A percentile compares a stretch with the other conserved stretches of the same genome.
These are phyloP conservation scores for Lasioglossum morio DNA, from an alignment of 2,888 invertebrate genomes.

Conservation along the genomic window DNA sequence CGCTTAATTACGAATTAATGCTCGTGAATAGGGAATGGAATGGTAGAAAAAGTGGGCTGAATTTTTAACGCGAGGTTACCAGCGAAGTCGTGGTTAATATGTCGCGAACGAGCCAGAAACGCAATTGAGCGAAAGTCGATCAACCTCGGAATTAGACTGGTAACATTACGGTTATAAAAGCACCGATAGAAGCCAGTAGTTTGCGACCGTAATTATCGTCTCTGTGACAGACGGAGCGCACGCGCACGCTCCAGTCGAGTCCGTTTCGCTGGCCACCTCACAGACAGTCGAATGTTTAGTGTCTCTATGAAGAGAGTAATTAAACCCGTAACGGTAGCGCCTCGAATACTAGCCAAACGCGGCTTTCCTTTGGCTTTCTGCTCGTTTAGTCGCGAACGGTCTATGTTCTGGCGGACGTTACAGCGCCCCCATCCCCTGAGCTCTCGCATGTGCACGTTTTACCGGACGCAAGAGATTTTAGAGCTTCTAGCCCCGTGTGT, in stretches of 20 bases:
- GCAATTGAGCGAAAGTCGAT: constrained; percentile 39
- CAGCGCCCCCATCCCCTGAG: constrained; percentile 29
- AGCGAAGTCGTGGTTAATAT: neutral
- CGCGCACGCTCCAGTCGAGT: constrained; percentile 20
- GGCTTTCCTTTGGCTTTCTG: constrained; percentile 72
- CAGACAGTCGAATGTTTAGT: constrained; percentile 67
- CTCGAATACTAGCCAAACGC: constrained; percentile 67
- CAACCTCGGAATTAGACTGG: constrained; percentile 42
- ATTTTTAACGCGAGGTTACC: neutral
- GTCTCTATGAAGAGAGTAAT: constrained; percentile 69
- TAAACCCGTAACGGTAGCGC: constrained; percentile 65
- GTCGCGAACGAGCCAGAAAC: neutral
- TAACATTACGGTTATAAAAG: constrained; percentile 30
- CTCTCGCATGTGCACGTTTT: constrained; percentile 52
- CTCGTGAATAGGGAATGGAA: neutral
- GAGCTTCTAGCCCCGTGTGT: constrained; percentile 29
- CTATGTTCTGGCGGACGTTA: constrained; percentile 19
- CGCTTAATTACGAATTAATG: neutral
- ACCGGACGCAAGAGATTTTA: constrained; percentile 65
- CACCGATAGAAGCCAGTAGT: constrained; percentile 33
- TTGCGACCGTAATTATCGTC: constrained; percentile 65
- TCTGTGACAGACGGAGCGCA: constrained; percentile 45
- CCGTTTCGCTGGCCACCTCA: constrained; percentile 37
- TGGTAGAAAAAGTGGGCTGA: neutral
- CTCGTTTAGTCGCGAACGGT: constrained; percentile 67